Conservation (phyloP, 2,113 vertebrate genomes). For the Neodontobutis hainanensis region DNA sequence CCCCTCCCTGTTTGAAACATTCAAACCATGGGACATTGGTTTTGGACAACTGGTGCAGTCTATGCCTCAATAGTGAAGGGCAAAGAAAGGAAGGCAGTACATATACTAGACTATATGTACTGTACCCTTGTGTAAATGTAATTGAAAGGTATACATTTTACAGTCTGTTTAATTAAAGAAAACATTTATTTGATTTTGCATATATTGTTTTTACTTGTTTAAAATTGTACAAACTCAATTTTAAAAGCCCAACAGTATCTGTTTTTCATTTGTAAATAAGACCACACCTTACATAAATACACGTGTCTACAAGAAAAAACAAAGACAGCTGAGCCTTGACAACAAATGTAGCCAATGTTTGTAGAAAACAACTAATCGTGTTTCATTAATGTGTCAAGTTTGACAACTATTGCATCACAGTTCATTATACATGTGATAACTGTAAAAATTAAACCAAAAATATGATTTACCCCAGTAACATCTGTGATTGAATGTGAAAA, state of each 20-base stretch:
- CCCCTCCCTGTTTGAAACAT: background rate
- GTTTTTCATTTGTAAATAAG: conserved; percentile 15
- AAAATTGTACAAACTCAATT: conserved; percentile 47
- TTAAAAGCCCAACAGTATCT: conserved; percentile 34
- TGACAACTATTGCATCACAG: conserved; percentile 36
- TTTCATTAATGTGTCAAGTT: conserved; percentile 43
- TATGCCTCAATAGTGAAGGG: background rate
- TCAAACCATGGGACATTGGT: conserved; percentile 14
- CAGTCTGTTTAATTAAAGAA: conserved; percentile 2
- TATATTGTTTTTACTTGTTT: conserved; percentile 53
- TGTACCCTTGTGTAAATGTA: background rate
- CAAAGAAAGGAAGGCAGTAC: background rate
- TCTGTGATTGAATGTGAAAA: conserved; percentile 72
- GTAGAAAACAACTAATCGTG: conserved; percentile 36
- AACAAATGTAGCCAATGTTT: conserved; percentile 32
- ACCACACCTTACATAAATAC: conserved; percentile 24
- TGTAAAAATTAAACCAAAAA: conserved; percentile 57
- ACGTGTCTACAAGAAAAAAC: conserved; percentile 28
- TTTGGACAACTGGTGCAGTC: conserved; percentile 32
- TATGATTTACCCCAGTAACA: conserved; percentile 46
- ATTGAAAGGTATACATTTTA: background rate
- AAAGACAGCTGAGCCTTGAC: conserved; percentile 28
- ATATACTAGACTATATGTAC: too few relatives aligned
- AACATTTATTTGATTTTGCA: conserved; percentile 8
- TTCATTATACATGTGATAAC: conserved; percentile 26